Evolutionary conservation across 2,888 invertebrate species (phyloP), one percentile per base, ranked within the genome.

Genomic region (Synanthedon andrenaeformis): DNA sequence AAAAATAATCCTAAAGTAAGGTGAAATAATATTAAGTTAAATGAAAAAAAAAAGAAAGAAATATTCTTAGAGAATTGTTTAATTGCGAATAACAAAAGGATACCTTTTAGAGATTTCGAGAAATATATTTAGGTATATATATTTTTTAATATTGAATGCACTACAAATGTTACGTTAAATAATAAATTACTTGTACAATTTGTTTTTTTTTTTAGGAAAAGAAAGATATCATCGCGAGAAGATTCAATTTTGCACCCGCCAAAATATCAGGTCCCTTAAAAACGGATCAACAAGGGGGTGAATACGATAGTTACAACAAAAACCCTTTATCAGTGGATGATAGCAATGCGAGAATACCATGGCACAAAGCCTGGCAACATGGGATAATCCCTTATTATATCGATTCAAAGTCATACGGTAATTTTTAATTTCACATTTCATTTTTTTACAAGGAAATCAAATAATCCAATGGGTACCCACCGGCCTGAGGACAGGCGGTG

Each of bases 301-400:
- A 57, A 10, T 14, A 54, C n/a, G n/a, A n/a, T n/a, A n/a, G n/a
- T n/a, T n/a, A n/a, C 10, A 11, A 10, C 1, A 17, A 48, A 3
- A 10, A 11, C 0, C 35, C 35, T 35, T 5, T 35, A 10, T 6
- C 35, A 10, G 8, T 35, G 35, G 52, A 56, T 11, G 51, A 51
- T 11, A 17, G 11, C 11, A 12, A 17, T 12, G 19, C 13, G 0
- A 56, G 49, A 41, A 57, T 65, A 4, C 58, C 59, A 0, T 69
- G 72, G 65, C 66, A 60, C n/a, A 77, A 76, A 56, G 61, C 64
- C 14, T 85, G 82, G 76, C 69, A 62, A 14, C 67, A 75, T 51
- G 84, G 79, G 42, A 79, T 86, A 3, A 62, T 86, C 2, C 85
- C 85, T 0, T 86, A 74, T 56, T 85, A 74, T 55, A 82, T 85